phyloP scores from a whole-genome alignment of 2,888 invertebrate species.

The Arctia plantaginis region DNA sequence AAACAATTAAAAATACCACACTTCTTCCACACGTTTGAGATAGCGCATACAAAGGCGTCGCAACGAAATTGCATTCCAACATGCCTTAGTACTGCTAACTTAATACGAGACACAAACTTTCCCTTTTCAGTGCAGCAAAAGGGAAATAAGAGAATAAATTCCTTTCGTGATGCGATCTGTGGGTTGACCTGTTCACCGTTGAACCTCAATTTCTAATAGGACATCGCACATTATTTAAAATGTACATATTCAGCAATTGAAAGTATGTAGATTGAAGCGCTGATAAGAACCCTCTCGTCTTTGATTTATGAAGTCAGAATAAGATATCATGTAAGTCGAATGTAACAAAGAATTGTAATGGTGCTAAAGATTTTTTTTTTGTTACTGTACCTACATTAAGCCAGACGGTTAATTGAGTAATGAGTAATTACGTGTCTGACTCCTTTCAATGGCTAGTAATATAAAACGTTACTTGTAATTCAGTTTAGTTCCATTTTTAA shows the following conservation, averaged over 20 bases:
- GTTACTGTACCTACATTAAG: not conserved
- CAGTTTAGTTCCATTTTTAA: not conserved
- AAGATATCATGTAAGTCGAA: constrained; percentile 32
- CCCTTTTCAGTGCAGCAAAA: constrained; percentile 48
- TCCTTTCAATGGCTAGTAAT: not conserved
- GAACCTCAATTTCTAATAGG: constrained; percentile 65
- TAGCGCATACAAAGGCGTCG: constrained; percentile 26
- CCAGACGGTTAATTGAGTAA: not conserved
- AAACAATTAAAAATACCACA: constrained; percentile 39
- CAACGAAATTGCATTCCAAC: constrained; percentile 42
- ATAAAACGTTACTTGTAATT: not conserved
- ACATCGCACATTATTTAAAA: constrained; percentile 53
- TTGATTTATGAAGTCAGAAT: constrained; percentile 43
- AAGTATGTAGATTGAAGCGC: constrained; percentile 40
- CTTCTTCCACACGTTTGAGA: constrained; percentile 29
- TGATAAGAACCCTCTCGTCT: constrained; percentile 38
- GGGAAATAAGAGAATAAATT: constrained; percentile 47
- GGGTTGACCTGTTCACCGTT: constrained; percentile 57
- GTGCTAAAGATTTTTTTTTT: constrained; percentile 1
- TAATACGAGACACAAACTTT: constrained; percentile 41
- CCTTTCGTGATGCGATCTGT: constrained; percentile 40
- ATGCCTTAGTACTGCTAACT: constrained; percentile 8
- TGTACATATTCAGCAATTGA: constrained; percentile 41
- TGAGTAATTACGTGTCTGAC: not conserved
- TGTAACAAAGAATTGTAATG: constrained; percentile 33